Evolutionary conservation across 2,888 invertebrate genomes (phyloP).

Genomic region (Agrilus mali): DNA sequence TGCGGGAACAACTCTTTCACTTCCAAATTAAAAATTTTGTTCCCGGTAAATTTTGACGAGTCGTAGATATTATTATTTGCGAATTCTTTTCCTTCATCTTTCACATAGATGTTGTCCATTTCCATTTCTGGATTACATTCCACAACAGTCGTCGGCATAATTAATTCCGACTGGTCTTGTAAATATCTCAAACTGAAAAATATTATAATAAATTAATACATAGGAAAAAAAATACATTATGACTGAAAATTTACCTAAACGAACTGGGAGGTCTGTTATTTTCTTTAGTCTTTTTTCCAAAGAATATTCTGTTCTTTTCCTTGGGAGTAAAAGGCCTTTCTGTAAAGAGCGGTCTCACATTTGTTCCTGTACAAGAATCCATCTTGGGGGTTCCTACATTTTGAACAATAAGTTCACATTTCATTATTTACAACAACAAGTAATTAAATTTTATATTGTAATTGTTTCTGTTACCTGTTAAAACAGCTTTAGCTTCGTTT

Average conservation of each 20-base stretch:
- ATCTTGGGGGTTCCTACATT: slow-evolving; percentile 12
- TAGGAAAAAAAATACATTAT: neutral
- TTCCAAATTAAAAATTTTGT: slow-evolving; percentile 30
- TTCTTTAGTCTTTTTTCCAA: slow-evolving; percentile 43
- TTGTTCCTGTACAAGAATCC: no score
- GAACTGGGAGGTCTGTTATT: slow-evolving; percentile 59
- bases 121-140: slow-evolving; percentile 12
- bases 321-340: slow-evolving; percentile 78
- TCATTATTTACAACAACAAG: neutral
- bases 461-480: slow-evolving; percentile 23
- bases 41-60: slow-evolving; percentile 25
- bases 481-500: slow-evolving; percentile 59
- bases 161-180: slow-evolving; percentile 38
- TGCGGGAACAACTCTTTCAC: slow-evolving; percentile 24
- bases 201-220: no score
- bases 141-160: slow-evolving; percentile 17
- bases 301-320: slow-evolving; percentile 65
- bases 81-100: neutral
- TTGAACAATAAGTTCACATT: neutral
- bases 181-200: slow-evolving; percentile 49
- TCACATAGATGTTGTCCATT: neutral
- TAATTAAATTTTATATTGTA: slow-evolving; percentile 1
- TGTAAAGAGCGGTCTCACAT: slow-evolving; percentile 53
- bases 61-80: slow-evolving; percentile 17
- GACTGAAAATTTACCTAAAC: slow-evolving; percentile 47